Percentiles rank a stretch among this genome's conserved stretches.
phyloP scores from a whole-genome alignment of 2,113 vertebrate genomes.

The Eurystomus gularis region DNA sequence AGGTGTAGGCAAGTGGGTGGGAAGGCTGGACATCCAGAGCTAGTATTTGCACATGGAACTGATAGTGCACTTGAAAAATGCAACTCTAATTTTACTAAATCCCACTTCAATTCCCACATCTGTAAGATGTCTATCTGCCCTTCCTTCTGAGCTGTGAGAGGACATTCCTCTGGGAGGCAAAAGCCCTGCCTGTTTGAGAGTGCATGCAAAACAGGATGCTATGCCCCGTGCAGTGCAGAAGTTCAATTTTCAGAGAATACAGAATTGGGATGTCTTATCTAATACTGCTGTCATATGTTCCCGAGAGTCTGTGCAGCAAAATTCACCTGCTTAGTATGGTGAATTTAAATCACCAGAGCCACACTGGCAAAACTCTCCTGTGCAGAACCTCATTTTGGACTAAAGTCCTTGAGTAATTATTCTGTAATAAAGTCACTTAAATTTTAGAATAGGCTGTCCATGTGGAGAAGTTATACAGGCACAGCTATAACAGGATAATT shows the following conservation, averaged over 20 bases:
- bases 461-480: conserved; percentile 51
- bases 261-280: conserved; percentile 35
- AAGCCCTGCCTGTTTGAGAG: not conserved
- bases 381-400: conserved; percentile 22
- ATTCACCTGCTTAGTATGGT: conserved; percentile 24
- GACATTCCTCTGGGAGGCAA: not conserved
- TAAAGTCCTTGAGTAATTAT: conserved; percentile 58
- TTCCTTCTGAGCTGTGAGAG: not conserved
- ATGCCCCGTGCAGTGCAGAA: not conserved
- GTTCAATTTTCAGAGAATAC: conserved; percentile 18
- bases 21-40: not conserved
- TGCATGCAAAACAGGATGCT: not conserved
- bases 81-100: not conserved
- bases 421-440: conserved; percentile 62
- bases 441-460: conserved; percentile 46
- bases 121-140: not conserved
- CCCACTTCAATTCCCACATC: not conserved
- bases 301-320: not conserved
- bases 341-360: conserved; percentile 47
- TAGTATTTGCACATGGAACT: not conserved
- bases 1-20: not conserved
- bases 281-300: not conserved
- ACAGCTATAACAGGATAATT: conserved; percentile 52
- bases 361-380: not conserved
- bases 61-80: not conserved